Evolutionary conservation across 2,113 vertebrate species (phyloP), one percentile per base, ranked within the genome.

Genomic region (Fulmarus glacialis): DNA sequence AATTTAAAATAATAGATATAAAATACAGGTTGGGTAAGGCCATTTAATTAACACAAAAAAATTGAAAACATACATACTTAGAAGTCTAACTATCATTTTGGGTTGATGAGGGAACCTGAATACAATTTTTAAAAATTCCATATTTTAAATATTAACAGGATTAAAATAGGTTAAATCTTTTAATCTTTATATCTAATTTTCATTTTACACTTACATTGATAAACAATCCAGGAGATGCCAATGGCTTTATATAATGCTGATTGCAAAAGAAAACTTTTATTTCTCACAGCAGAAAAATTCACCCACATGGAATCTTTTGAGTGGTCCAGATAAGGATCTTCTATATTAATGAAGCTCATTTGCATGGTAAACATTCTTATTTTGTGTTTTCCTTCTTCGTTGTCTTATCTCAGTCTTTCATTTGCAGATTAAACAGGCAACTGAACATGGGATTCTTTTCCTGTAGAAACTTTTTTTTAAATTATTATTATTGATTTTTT

Each of bases 21-120:
- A 94, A 95, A 62, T 63, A 68, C 32, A 92, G 43, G 19, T 72
- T 95, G 63, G 17, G 23, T 36, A 83, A 92, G 34, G 42, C 20
- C 40, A 63, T 87, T 96, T 95, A 92, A 94, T 93, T 93, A 96
- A 60, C 21, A 71, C 8, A 71, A 87, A 93, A 93, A 87, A 88
- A 16, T 26, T 71, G 36, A 43, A 96, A 95, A 83, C 16, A 34
- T 82, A 32, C 9, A 32, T 55, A 32, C 12, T 60, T 89, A 64
- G 26, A 78, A 56, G 32, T 53, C 47, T 53, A 87, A 62, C 45
- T 8, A 16, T 48, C 36, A 81, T 90, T 95, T 84, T 58, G 36
- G 4, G 29, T 83, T 93, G 50, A 74, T 86, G 50, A 72, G 11
- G n/a, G 40, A 93, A 43, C 23, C 30, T 70, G 64, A 62, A 82